Percentiles rank a stretch among this genome's conserved stretches.
Evolutionary conservation across 2,113 vertebrate genomes (phyloP).

Genomic region (Scophthalmus maximus): DNA sequence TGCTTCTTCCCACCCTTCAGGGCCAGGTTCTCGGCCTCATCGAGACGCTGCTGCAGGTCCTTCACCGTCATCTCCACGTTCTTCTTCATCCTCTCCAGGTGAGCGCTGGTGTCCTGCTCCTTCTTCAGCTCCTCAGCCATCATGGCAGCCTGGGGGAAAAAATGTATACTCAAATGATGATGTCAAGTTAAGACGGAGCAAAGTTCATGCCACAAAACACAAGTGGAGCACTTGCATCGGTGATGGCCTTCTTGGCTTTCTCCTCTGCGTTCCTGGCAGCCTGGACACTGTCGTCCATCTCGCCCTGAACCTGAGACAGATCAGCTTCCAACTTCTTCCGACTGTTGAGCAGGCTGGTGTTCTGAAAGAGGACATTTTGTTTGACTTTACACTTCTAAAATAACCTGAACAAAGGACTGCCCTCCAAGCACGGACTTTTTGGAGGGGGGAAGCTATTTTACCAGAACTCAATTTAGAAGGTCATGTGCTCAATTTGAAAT

Average conservation of each 20-base stretch:
- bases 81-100: constrained; percentile 61
- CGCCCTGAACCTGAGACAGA: constrained; percentile 51
- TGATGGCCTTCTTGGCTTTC: constrained; percentile 82
- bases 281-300: constrained; percentile 69
- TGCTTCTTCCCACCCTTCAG: constrained; percentile 63
- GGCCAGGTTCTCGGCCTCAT: background rate
- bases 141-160: constrained; percentile 82
- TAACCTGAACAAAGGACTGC: no score
- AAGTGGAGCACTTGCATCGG: constrained; percentile 48
- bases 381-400: background rate
- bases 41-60: constrained; percentile 49
- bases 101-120: constrained; percentile 34
- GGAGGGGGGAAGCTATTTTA: no score
- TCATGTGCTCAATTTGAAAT: no score
- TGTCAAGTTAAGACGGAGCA: background rate
- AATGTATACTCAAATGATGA: background rate
- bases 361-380: constrained; percentile 43
- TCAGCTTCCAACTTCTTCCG: constrained; percentile 70
- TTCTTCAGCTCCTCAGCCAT: constrained; percentile 49
- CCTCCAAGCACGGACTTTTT: no score
- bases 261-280: constrained; percentile 83
- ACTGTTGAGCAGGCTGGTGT: constrained; percentile 72
- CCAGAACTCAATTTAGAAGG: no score
- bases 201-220: no score
- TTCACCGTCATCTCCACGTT: constrained; percentile 53